Percentiles rank a stretch among this genome's conserved stretches.
Conservation (phyloP, 2,888 invertebrate genomes). For the Mechanitis mazaeus region DNA sequence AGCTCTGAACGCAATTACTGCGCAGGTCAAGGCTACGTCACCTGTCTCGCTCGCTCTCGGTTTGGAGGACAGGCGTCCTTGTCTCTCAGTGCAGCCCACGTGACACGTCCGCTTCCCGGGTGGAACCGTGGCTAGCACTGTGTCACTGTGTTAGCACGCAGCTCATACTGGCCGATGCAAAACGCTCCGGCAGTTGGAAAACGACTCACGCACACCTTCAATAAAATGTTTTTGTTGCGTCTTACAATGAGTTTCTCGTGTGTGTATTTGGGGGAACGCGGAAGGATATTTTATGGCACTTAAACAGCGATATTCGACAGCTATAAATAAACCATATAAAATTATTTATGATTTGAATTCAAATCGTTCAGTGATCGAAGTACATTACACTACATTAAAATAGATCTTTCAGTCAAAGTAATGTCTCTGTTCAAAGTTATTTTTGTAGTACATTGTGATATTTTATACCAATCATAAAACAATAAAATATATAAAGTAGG, state of each 20-base stretch:
- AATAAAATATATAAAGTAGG: no score
- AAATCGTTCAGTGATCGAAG: not conserved
- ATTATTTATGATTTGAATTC: not conserved
- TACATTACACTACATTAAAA: not conserved
- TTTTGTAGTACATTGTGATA: no score
- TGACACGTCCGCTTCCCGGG: constrained; percentile 40
- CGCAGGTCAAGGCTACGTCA: constrained; percentile 60
- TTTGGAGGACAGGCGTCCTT: constrained; percentile 30
- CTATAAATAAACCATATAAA: not conserved
- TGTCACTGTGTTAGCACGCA: constrained; percentile 30
- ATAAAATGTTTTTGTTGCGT: constrained; percentile 17
- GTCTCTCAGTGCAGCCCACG: constrained; percentile 41
- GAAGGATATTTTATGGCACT: constrained; percentile 19
- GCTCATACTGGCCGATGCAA: constrained; percentile 19
- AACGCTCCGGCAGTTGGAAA: constrained; percentile 16
- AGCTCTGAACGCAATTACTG: constrained; percentile 44
- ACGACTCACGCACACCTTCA: constrained; percentile 19
- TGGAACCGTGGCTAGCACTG: constrained; percentile 28
- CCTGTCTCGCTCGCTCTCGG: constrained; percentile 39
- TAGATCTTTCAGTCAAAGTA: no score
- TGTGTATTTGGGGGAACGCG: constrained; percentile 24
- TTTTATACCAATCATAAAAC: no score
- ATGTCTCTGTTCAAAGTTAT: no score
- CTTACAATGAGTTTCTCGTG: constrained; percentile 13
- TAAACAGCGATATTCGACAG: not conserved